Evolutionary conservation across 1,140 invertebrate genomes (phyloP), one percentile per base, ranked within the genome.

Genomic region (Drosophila kepulauana): DNA sequence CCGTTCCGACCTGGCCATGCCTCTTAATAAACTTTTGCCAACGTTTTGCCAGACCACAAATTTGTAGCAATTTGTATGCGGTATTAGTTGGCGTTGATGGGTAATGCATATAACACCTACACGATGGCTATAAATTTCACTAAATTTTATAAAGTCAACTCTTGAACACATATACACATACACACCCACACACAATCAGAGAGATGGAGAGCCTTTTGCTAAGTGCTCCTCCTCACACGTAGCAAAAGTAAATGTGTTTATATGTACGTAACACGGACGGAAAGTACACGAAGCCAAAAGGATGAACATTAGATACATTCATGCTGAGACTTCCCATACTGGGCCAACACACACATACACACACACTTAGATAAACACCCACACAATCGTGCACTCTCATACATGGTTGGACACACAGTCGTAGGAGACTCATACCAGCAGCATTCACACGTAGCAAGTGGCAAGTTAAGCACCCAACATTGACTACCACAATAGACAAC

Each of bases 131-230:
- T 88, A 88, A 81, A 88, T 88, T 88, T 84, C 85, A 88, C 69
- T 84, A 89, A 84, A 89, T 89, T 88, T 84, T 88, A 89, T 88
- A 88, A 88, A 88, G 84, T 89, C 84, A 88, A 89, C 84, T 88
- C 57, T 78, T 46, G 62, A 46, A 72, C 48, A 72, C 45, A 54
- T 46, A 58, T 51, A 56, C 38, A 35, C 48, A 48, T 48, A 54
- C 16, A 62, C 25, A 4, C n/a, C 54, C 28, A 54, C 38, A 20
- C 7, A 20, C 2, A 8, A 1, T 5, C 25, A 41, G 41, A 73
- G 49, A 75, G 78, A 85, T 49, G 41, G 38, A 41, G 57, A 61
- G 33, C 38, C 48, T 51, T 38, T 38, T 61, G 74, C 85, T 88
- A 88, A 88, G 84, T 88, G 84, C 84, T 88, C 62, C 84, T 88